These are phyloP conservation scores for Tenebrio molitor DNA, from an alignment of 1,140 invertebrate genomes.

Conservation along the genomic window DNA sequence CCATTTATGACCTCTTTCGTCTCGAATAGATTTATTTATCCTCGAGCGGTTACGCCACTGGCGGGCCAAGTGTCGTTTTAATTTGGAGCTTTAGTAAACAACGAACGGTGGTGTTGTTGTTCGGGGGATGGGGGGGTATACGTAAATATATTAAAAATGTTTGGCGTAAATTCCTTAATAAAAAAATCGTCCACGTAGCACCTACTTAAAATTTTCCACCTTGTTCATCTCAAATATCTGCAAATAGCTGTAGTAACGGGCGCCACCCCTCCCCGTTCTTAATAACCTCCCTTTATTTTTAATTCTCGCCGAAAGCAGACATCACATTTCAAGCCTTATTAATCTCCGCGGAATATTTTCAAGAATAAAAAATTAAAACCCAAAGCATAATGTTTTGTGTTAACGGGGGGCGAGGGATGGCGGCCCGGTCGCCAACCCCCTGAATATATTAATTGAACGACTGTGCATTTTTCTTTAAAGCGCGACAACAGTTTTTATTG, in stretches of 20 bases:
- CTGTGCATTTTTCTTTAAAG: slow-evolving; percentile 60
- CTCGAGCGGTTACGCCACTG: not conserved
- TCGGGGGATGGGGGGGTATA: no score
- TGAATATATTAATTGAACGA: slow-evolving; percentile 64
- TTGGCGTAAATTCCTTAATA: slow-evolving; percentile 25
- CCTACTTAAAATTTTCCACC: slow-evolving; percentile 34
- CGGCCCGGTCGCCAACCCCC: slow-evolving; percentile 33
- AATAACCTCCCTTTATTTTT: slow-evolving; percentile 61
- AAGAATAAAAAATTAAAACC: slow-evolving; percentile 64
- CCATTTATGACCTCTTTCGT: no score
- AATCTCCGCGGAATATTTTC: slow-evolving; percentile 62
- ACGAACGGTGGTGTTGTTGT: not conserved
- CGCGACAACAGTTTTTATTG: slow-evolving; percentile 61
- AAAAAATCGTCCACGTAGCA: slow-evolving; percentile 41
- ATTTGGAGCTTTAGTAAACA: not conserved
- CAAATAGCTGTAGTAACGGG: slow-evolving; percentile 44
- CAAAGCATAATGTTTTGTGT: slow-evolving; percentile 61
- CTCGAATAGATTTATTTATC: no score
- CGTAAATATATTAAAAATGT: slow-evolving; percentile 22
- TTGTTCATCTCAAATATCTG: slow-evolving; percentile 47
- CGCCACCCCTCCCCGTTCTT: slow-evolving; percentile 47
- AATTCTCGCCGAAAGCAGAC: slow-evolving; percentile 62
- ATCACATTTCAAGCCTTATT: slow-evolving; percentile 64
- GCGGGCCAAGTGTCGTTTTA: not conserved
- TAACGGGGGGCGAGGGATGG: slow-evolving; percentile 45